Evolutionary conservation across 1,140 invertebrate species (phyloP), one percentile per base, ranked within the genome.

Genomic region (Tyrophagus putrescentiae): DNA sequence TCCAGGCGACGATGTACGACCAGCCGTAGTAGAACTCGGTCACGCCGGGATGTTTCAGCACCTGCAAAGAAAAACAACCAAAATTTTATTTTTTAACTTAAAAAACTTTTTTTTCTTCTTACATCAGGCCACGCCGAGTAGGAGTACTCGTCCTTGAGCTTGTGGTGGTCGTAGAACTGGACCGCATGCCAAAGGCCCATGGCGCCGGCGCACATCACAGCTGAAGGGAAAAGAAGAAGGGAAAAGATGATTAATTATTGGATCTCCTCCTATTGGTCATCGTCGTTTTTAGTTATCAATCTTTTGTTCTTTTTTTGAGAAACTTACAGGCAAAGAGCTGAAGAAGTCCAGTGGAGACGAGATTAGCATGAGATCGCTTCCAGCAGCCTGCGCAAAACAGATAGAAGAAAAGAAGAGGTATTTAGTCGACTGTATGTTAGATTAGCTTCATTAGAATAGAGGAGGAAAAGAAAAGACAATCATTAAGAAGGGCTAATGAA

Each of bases 131-230:
- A 94, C 69, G 87, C 83, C 72, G 90, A 86, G 60, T 71, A 72
- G 69, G 86, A 91, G 69, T 82, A 87, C 68, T 88, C 84, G 68
- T 89, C 87, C 53, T 89, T 85, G 29, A 90, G 80, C 72, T 88
- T 90, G 72, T 92, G 87, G 70, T 87, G 88, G 72, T 94, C 89
- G 68, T 89, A 93, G 72, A 91, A 93, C 72, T 93, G 89, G 23
- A 92, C 88, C 31, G 86, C 89, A 70, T 93, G 89, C 88, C 88
- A 94, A 29, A 93, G 76, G 52, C 87, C 90, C 88, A 93, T 93
- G 32, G 82, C 87, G 44, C 87, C 88, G 29, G 88, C 88, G 62
- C 85, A 83, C 62, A 93, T 72, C 39, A 93, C 71, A 75, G 87
- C 89, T 87, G 74, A 63, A 50, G n/a, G 57, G 25, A 36, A 57